phyloP scores from a whole-genome alignment of 1,140 invertebrate species.

The Chironomus striatipennis region DNA sequence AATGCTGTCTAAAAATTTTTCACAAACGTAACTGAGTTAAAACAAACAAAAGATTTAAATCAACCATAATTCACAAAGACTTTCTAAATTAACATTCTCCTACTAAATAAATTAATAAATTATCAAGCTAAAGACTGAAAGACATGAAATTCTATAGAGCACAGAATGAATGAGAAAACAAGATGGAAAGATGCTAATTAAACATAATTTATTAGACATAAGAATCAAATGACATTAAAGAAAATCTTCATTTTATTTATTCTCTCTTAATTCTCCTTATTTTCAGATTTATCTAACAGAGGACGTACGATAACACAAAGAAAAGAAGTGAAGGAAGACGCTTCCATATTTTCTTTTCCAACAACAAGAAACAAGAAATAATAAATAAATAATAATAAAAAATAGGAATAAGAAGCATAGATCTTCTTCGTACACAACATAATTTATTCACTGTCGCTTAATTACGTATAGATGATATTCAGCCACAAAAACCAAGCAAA shows the following conservation, averaged over 20 bases:
- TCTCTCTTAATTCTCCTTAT: no score
- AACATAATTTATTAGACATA: slow-evolving; percentile 18
- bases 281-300: no score
- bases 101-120: background rate
- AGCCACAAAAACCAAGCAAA: no score
- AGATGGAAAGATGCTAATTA: slow-evolving; percentile 14
- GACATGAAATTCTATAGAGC: background rate
- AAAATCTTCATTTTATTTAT: background rate
- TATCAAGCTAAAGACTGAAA: background rate
- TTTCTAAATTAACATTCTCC: no score
- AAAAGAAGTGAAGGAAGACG: background rate
- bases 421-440: background rate
- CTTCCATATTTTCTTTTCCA: background rate
- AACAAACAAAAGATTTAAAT: no score
- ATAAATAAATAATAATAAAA: background rate
- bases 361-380: background rate
- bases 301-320: no score
- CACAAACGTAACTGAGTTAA: no score
- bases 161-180: background rate
- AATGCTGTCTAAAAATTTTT: no score
- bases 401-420: background rate
- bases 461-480: no score
- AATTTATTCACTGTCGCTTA: no score
- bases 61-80: no score
- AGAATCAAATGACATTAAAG: slow-evolving; percentile 1